These are phyloP conservation scores for Babylonia areolata DNA, from an alignment of 1,140 invertebrate genomes.

Conservation along the genomic window DNA sequence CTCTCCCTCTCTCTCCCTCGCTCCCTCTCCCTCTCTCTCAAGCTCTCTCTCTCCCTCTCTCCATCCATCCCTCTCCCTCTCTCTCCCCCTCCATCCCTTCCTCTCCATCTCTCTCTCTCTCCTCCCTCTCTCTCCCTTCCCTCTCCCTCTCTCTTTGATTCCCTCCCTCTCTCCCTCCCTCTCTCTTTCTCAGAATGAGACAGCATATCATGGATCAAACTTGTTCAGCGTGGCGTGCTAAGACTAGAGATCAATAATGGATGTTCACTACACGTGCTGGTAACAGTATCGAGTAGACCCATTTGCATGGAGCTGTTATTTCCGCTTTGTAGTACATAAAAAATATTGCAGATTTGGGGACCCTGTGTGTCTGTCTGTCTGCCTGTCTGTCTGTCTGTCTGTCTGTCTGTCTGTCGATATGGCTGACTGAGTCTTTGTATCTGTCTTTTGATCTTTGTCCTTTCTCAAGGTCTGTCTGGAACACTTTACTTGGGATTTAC, in stretches of 20 bases:
- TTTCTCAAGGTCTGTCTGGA: neutral
- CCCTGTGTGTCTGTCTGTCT: neutral
- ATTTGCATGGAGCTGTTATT: no score
- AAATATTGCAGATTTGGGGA: no score
- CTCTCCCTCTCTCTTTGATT: neutral
- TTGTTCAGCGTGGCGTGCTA: no score
- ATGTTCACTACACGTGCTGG: no score
- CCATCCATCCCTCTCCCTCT: neutral
- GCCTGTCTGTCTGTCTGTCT: constrained; percentile 1
- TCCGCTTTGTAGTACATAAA: no score
- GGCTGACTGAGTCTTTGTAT: neutral
- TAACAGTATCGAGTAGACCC: no score
- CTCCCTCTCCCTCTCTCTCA: neutral
- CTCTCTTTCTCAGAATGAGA: neutral
- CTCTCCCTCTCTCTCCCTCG: neutral
- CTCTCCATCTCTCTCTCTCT: neutral
- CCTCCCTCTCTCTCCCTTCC: neutral
- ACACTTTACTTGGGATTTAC: no score
- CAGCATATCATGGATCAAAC: no score
- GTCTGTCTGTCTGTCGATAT: constrained; percentile 9
- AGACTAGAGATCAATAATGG: no score
- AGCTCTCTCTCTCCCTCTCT: neutral
- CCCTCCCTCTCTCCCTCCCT: neutral
- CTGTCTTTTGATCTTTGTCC: neutral
- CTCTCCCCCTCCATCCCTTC: neutral